Conservation (phyloP, 2,113 vertebrate species). For the Amazona guildingii region DNA sequence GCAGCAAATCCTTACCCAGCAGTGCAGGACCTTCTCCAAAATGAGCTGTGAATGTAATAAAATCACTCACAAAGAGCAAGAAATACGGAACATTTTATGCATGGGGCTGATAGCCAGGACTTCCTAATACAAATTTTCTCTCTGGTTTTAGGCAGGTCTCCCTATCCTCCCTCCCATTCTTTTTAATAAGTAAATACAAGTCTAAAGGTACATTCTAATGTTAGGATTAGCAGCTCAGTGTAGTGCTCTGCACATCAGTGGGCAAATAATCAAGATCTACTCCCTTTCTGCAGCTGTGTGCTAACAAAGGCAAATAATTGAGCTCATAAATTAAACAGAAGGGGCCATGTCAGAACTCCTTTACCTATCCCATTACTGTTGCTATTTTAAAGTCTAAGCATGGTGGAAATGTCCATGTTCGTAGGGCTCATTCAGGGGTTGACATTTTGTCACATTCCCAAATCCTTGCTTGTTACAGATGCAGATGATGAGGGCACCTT, state of each 20-base stretch:
- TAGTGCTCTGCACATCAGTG: not conserved
- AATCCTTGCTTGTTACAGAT: not conserved
- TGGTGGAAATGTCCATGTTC: not conserved
- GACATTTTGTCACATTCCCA: not conserved
- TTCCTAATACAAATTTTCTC: not conserved
- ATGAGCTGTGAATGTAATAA: not conserved
- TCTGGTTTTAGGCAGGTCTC: not conserved
- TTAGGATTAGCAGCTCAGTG: not conserved
- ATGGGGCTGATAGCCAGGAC: not conserved
- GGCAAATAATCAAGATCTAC: conserved; percentile 5
- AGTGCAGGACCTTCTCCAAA: not conserved
- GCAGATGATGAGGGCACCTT: not conserved
- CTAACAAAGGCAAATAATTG: not conserved
- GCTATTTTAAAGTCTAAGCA: not conserved
- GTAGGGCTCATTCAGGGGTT: not conserved
- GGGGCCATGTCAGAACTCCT: not conserved
- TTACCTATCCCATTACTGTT: not conserved
- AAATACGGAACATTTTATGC: not conserved
- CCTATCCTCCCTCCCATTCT: not conserved
- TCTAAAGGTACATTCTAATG: not conserved
- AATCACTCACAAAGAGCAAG: conserved; percentile 8
- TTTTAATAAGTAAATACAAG: not conserved
- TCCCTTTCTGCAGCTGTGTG: not conserved
- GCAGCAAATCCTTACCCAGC: not conserved
- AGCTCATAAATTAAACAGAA: conserved; percentile 22